Conservation (phyloP, 2,797 vertebrate genomes). For the Cossypha heuglini region DNA sequence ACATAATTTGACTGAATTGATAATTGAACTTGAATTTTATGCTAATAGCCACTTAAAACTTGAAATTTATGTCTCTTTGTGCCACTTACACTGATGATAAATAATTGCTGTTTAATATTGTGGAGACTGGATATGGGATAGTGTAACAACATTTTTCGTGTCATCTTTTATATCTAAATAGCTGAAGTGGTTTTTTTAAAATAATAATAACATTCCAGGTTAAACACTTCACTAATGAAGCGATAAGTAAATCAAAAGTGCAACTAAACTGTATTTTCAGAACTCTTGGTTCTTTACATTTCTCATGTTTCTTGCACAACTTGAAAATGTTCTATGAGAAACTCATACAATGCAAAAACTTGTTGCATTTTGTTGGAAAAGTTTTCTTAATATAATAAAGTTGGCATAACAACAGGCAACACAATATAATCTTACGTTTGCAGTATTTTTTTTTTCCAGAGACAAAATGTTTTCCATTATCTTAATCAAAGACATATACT, state of each 20-base stretch:
- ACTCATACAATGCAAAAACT: neutral
- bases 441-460: neutral
- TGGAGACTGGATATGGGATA: neutral
- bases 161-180: neutral
- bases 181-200: neutral
- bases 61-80: neutral
- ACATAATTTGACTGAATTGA: neutral
- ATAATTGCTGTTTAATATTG: neutral
- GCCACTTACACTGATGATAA: neutral
- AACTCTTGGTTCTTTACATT: neutral
- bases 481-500: neutral
- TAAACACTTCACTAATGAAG: neutral
- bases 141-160: neutral
- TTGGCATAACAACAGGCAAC: neutral
- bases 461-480: neutral
- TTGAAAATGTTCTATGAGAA: neutral
- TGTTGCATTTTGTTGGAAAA: conserved; percentile 6
- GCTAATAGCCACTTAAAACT: neutral
- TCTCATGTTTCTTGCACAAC: neutral
- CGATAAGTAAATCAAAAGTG: neutral
- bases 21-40: neutral
- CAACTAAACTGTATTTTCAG: neutral
- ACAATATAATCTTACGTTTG: neutral
- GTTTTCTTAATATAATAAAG: neutral
- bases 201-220: neutral